Evolutionary conservation across 2,797 vertebrate genomes (phyloP).

Genomic region (Acrocephalus scirpaceus): DNA sequence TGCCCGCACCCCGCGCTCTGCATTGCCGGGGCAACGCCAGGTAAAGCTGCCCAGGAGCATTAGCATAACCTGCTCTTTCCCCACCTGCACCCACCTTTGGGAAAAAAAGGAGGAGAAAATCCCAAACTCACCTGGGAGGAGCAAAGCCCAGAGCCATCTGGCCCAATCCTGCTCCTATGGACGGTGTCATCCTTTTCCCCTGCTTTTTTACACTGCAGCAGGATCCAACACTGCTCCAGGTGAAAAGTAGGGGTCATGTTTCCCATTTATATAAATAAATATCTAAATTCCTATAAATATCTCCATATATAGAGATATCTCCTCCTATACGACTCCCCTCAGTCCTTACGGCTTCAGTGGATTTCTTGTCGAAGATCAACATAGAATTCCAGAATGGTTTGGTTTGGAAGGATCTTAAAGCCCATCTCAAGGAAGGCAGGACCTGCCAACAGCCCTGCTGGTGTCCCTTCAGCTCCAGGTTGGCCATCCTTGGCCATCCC

Average conservation of each 20-base stretch:
- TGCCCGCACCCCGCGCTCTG: accelerated
- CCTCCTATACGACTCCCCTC: background rate
- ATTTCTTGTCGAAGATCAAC: background rate
- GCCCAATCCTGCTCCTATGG: background rate
- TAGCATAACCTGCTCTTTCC: background rate
- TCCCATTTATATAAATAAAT: background rate
- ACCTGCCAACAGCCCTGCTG: background rate
- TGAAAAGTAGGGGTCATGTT: accelerated
- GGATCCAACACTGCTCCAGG: background rate
- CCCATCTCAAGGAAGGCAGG: background rate
- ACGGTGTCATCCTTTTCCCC: background rate
- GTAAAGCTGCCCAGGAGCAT: background rate
- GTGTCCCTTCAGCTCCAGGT: background rate
- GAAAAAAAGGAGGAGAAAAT: background rate
- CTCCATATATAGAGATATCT: background rate
- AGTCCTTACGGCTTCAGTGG: background rate
- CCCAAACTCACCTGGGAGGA: background rate
- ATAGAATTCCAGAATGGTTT: background rate
- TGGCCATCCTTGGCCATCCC: background rate
- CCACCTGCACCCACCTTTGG: background rate
- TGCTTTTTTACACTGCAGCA: background rate
- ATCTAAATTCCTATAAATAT: background rate
- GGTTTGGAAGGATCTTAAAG: background rate
- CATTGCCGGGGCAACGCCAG: background rate
- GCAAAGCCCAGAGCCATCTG: accelerated